Conservation (phyloP, 2,113 vertebrate species). For the Rhinoptilus africanus region DNA sequence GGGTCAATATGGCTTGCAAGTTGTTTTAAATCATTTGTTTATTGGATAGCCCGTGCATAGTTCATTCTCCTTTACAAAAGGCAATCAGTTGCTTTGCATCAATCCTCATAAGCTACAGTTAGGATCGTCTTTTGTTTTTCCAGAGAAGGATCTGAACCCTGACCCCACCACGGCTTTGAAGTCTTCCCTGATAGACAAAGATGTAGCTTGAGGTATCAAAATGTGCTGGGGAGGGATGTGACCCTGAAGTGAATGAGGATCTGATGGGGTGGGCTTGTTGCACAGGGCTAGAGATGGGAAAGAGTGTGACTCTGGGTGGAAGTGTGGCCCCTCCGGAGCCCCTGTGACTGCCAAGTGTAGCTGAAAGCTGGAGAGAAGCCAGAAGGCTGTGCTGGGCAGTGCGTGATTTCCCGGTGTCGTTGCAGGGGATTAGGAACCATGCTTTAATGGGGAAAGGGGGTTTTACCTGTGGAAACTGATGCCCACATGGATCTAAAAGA, state of each 20-base stretch:
- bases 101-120: neutral
- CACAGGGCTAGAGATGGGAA: neutral
- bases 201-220: neutral
- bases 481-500: neutral
- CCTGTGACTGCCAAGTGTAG: neutral
- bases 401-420: neutral
- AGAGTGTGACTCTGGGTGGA: neutral
- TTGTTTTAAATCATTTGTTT: neutral
- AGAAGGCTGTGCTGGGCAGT: neutral
- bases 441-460: neutral
- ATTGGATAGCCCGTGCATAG: rapidly evolving
- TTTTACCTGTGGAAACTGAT: neutral
- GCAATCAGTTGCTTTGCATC: neutral
- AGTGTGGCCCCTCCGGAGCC: neutral
- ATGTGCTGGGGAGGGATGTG: neutral
- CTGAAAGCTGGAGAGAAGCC: neutral
- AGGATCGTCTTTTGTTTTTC: neutral
- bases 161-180: neutral
- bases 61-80: neutral
- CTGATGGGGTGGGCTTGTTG: neutral
- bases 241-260: neutral
- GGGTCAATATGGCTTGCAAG: neutral
- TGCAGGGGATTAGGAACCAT: neutral
- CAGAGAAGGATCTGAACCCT: neutral
- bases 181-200: neutral